Percentiles rank a stretch among this genome's conserved stretches.
phyloP scores from a whole-genome alignment of 2,797 vertebrate species.

The Galago senegalensis region DNA sequence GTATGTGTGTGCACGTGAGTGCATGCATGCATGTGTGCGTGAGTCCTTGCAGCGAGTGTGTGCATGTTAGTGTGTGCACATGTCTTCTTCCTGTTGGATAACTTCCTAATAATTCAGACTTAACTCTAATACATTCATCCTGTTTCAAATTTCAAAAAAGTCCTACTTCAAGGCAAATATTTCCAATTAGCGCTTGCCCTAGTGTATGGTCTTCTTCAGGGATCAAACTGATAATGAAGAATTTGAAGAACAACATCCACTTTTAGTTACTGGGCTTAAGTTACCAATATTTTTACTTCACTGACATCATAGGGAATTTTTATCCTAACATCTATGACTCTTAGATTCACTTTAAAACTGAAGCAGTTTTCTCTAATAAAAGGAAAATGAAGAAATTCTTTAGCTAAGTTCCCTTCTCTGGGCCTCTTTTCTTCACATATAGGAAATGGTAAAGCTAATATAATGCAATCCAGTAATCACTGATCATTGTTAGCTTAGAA shows the following conservation, averaged over 20 bases:
- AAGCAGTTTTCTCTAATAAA: background rate
- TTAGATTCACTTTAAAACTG: background rate
- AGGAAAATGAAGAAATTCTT: slow-evolving; percentile 8
- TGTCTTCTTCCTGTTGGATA: background rate
- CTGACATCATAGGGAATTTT: background rate
- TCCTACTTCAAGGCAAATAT: background rate
- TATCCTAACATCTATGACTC: background rate
- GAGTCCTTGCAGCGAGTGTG: too few relatives aligned
- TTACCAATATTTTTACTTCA: background rate
- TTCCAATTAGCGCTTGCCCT: background rate
- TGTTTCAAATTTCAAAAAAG: background rate
- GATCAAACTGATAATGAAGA: background rate
- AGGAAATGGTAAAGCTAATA: background rate
- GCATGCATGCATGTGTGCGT: background rate
- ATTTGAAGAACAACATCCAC: background rate
- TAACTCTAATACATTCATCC: background rate
- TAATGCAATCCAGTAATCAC: background rate
- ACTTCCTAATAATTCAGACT: background rate
- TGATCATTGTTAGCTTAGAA: background rate
- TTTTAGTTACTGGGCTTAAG: background rate
- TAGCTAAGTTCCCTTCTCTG: background rate
- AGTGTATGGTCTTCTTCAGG: background rate
- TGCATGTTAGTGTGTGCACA: background rate
- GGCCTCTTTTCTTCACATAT: background rate
- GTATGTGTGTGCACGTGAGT: too few relatives aligned